Evolutionary conservation across 2,113 vertebrate genomes (phyloP).

Genomic region (Zapornia atra): DNA sequence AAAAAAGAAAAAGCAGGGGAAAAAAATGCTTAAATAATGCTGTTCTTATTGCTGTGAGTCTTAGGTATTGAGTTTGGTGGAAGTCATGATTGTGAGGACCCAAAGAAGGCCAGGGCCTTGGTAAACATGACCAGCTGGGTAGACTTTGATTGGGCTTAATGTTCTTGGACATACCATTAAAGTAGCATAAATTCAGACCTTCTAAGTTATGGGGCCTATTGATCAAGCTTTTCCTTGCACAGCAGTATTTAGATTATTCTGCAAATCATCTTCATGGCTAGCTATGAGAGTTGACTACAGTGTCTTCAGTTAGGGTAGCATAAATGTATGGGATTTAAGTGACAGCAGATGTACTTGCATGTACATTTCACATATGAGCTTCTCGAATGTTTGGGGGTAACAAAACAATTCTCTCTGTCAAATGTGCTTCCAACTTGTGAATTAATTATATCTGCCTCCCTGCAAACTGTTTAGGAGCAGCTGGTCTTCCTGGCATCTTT

Average conservation of each 20-base stretch:
- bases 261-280: conserved; percentile 58
- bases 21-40: not conserved
- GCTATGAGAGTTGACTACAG: not conserved
- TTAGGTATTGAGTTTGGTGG: not conserved
- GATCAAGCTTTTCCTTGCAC: conserved; percentile 41
- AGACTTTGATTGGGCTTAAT: not conserved
- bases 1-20: not conserved
- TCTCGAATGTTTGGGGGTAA: conserved; percentile 21
- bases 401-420: conserved; percentile 24
- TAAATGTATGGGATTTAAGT: not conserved
- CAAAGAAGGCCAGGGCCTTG: not conserved
- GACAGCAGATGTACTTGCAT: not conserved
- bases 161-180: conserved; percentile 16
- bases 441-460: conserved; percentile 43
- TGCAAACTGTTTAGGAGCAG: conserved; percentile 30
- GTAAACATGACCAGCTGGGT: not conserved
- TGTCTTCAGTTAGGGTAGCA: not conserved
- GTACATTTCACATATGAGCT: not conserved
- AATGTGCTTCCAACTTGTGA: conserved; percentile 41
- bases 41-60: not conserved
- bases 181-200: not conserved
- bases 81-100: not conserved
- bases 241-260: conserved; percentile 55
- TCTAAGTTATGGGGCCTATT: conserved; percentile 23
- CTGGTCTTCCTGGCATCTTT: conserved; percentile 41